Conservation (phyloP, 1,140 invertebrate genomes). For the Hylaeus anthracinus region DNA sequence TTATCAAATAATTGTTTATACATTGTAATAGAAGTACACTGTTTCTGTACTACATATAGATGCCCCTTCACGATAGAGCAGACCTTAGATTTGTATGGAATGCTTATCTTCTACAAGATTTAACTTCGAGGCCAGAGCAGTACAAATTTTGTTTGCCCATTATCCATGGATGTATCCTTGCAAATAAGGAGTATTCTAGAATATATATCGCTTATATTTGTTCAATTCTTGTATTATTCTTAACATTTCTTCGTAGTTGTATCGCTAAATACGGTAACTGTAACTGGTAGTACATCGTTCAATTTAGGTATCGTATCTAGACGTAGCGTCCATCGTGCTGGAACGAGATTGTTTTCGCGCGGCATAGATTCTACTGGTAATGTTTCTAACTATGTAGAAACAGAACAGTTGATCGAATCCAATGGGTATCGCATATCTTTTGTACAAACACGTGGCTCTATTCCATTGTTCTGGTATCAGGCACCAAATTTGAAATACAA, state of each 20-base stretch:
- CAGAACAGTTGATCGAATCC: constrained; percentile 90
- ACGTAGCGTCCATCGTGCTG: constrained; percentile 90
- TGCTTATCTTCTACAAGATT: constrained; percentile 87
- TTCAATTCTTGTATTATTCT: constrained; percentile 56
- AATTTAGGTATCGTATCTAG: constrained; percentile 94
- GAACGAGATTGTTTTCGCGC: constrained; percentile 91
- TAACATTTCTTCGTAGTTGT: constrained; percentile 84
- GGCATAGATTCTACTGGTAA: constrained; percentile 93
- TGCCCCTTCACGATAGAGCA: constrained; percentile 88
- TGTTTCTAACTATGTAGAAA: constrained; percentile 99
- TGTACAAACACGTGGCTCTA: constrained; percentile 97
- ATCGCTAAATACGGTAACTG: constrained; percentile 88
- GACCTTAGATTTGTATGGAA: constrained; percentile 98
- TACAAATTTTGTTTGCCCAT: constrained; percentile 92
- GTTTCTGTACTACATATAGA: constrained; percentile 75
- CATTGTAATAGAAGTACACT: neutral
- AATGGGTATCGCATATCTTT: constrained; percentile 92
- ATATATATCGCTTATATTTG: neutral
- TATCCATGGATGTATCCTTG: constrained; percentile 94
- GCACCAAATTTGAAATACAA: constrained; percentile 96
- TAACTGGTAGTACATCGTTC: constrained; percentile 89
- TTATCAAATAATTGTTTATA: neutral
- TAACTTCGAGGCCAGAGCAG: constrained; percentile 86
- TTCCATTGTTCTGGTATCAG: constrained; percentile 97
- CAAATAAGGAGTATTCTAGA: neutral